A percentile compares a stretch with the other conserved stretches of the same genome.
phyloP scores from a whole-genome alignment of 2,888 invertebrate species.

The Lobophora halterata region DNA sequence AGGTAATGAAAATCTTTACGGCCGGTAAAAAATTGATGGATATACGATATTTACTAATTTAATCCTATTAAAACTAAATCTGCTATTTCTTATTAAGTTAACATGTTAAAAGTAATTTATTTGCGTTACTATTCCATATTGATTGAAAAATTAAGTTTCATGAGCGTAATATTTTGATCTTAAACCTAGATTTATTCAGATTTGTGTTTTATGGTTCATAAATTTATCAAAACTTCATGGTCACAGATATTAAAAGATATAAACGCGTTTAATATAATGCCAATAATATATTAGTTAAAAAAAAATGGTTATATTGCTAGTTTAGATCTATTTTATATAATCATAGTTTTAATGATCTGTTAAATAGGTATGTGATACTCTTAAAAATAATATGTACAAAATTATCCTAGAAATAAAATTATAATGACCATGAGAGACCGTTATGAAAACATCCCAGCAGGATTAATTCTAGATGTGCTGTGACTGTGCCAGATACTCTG shows the following conservation, averaged over 20 bases:
- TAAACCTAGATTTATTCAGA: constrained; percentile 2
- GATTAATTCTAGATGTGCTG: no score
- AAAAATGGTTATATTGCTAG: background rate
- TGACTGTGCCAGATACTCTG: no score
- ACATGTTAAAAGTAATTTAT: constrained; percentile 21
- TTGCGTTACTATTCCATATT: constrained; percentile 20
- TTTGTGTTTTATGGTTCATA: constrained; percentile 3
- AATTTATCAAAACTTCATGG: background rate
- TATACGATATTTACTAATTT: constrained; percentile 29
- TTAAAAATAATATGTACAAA: no score
- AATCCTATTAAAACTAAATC: constrained; percentile 27
- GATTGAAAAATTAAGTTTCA: constrained; percentile 7
- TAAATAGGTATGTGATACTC: no score
- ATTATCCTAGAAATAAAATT: no score
- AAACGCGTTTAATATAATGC: no score
- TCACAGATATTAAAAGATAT: no score
- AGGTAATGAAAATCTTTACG: constrained; percentile 27
- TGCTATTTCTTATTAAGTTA: constrained; percentile 14
- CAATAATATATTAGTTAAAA: constrained; percentile 6
- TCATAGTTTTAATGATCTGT: no score
- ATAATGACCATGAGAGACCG: no score
- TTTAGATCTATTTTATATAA: no score
- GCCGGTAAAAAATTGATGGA: constrained; percentile 23
- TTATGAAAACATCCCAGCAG: no score
- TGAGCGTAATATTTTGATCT: constrained; percentile 3